Percentiles rank a stretch among this genome's conserved stretches.
phyloP scores from a whole-genome alignment of 2,888 invertebrate genomes.

The Acronicta psi region DNA sequence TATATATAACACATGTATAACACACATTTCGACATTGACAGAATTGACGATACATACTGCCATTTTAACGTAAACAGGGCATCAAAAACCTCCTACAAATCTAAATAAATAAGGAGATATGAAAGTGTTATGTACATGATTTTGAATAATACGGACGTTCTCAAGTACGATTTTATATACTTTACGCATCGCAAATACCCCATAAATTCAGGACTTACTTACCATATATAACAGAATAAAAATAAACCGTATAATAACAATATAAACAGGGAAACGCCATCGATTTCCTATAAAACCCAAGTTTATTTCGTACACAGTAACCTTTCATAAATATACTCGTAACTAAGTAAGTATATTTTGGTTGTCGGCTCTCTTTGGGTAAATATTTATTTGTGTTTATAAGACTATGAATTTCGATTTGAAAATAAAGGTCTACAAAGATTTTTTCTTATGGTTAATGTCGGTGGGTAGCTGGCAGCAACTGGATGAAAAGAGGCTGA shows the following conservation, averaged over 20 bases:
- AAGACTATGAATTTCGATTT: not conserved
- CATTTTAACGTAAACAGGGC: no score
- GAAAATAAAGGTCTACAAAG: not conserved
- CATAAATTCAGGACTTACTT: slow-evolving; percentile 27
- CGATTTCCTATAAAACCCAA: slow-evolving; percentile 36
- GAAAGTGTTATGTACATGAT: no score
- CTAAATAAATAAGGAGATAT: no score
- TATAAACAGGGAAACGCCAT: slow-evolving; percentile 21
- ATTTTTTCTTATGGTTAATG: no score
- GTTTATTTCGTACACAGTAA: slow-evolving; percentile 31
- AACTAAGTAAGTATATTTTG: slow-evolving; percentile 5
- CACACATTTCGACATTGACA: no score
- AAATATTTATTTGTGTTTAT: slow-evolving; percentile 43
- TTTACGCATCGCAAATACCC: slow-evolving; percentile 1
- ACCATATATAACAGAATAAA: slow-evolving; percentile 13
- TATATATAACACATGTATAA: no score
- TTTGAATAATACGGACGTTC: no score
- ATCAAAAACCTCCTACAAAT: no score
- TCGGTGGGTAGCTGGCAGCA: no score
- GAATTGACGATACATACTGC: no score
- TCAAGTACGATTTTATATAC: not conserved
- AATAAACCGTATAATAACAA: slow-evolving; percentile 26
- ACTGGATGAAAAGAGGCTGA: no score
- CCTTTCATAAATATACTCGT: slow-evolving; percentile 36
- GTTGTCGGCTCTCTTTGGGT: slow-evolving; percentile 15